Evolutionary conservation across 1,140 invertebrate genomes (phyloP), one percentile per base, ranked within the genome.

Genomic region (Thrips palmi): DNA sequence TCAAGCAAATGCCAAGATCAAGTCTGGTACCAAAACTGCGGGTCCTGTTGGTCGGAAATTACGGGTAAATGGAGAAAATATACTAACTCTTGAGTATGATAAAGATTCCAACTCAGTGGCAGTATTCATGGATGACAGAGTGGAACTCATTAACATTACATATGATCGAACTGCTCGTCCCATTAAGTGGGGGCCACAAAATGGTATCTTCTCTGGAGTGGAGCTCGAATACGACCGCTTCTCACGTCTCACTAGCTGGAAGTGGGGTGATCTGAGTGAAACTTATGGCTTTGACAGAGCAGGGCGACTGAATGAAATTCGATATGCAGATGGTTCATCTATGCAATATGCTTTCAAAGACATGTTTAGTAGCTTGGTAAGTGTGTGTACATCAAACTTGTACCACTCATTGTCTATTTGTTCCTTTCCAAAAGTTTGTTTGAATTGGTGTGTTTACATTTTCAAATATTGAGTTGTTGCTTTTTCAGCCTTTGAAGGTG

Each of bases 141-240:
- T 80, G 1, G 82, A 89, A 56, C 64, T 96, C 2, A 61, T 97
- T 2, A 89, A 89, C 47, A 78, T 94, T 0, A 85, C 82, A 0
- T 96, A 94, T 50, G 88, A 96, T 51, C 70, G 74, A 46, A 80
- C 82, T n/a, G 82, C 86, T 0, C 68, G 86, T 42, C 85, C 91
- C 0, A 70, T 85, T 0, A 80, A 81, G 50, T 96, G 86, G 80
- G 71, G 77, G 29, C 85, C 88, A 0, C 73, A 52, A 30, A 81
- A 78, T 47, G 79, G 76, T 1, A 74, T 84, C 35, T 87, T 85
- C 49, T 73, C 83, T 2, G 76, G 80, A 41, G 81, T 94, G 2
- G 85, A 91, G 47, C 59, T 96, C 3, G 85, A 87, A 46, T 96
- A 94, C 51, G 87, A 96, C 54, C 67, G 85, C 45, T 88, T 87